Evolutionary conservation across 2,888 invertebrate species (phyloP).

Genomic region (Steinernema carpocapsae): DNA sequence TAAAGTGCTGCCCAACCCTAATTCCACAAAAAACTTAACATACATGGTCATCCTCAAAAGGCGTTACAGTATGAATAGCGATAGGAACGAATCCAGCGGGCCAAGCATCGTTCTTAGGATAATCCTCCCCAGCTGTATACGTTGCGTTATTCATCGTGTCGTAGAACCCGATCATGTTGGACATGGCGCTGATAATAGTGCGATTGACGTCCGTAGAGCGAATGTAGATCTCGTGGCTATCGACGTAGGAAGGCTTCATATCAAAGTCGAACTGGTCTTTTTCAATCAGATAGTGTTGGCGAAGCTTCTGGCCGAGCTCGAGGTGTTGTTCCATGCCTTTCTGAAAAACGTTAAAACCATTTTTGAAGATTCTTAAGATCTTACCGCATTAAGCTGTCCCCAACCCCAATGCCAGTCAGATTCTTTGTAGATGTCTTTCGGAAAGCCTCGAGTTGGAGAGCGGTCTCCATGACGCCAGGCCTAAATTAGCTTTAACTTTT

Average conservation of each 20-base stretch:
- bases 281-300: conserved; percentile 40
- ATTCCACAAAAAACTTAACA: not conserved
- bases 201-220: conserved; percentile 34
- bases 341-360: conserved; percentile 21
- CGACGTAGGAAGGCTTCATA: not conserved
- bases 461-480: conserved; percentile 61
- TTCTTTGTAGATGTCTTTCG: conserved; percentile 38
- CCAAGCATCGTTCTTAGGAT: conserved; percentile 38
- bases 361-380: not conserved
- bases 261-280: conserved; percentile 4
- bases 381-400: conserved; percentile 36
- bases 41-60: not conserved
- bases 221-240: conserved; percentile 31
- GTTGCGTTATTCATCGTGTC: not conserved
- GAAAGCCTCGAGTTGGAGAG: conserved; percentile 50
- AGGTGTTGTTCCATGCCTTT: conserved; percentile 43
- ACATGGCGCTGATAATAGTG: conserved; percentile 37
- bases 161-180: conserved; percentile 36
- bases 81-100: conserved; percentile 39
- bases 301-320: conserved; percentile 37
- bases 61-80: conserved; percentile 38
- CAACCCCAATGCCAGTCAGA: conserved; percentile 34
- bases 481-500: conserved; percentile 38
- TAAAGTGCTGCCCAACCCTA: conserved; percentile 21
- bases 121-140: not conserved